Percentiles rank a stretch among this genome's conserved stretches.
Evolutionary conservation across 2,797 vertebrate genomes (phyloP).

Genomic region (Chaenodraco wilsoni): DNA sequence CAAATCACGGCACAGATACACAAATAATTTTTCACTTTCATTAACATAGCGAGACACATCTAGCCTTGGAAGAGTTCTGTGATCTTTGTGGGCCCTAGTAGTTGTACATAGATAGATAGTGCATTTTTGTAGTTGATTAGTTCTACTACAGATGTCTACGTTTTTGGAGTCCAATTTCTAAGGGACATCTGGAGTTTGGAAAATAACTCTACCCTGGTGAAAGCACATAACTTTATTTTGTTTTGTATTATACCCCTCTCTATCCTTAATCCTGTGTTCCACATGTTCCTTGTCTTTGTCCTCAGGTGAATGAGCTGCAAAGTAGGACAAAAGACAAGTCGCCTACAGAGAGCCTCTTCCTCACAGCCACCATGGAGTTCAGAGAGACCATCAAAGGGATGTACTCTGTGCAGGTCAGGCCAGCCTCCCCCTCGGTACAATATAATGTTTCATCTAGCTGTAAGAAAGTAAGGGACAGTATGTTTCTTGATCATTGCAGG

Average conservation of each 20-base stretch:
- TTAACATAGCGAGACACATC: too few species aligned
- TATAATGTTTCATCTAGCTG: not conserved
- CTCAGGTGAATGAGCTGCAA: conserved; percentile 90
- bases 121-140: not conserved
- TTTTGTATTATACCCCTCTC: not conserved
- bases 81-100: too few species aligned
- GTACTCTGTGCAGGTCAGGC: conserved; percentile 92
- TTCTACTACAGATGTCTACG: not conserved
- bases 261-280: not conserved
- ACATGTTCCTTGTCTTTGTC: conserved; percentile 8
- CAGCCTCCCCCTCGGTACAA: not conserved
- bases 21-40: too few species aligned
- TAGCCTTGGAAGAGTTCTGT: too few species aligned
- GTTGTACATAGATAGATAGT: not conserved
- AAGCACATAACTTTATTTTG: not conserved
- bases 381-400: conserved; percentile 93
- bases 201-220: not conserved
- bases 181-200: conserved; percentile 1
- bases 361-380: conserved; percentile 91
- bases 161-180: not conserved
- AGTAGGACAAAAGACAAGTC: conserved; percentile 86
- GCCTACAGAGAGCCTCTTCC: conserved; percentile 89
- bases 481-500: not conserved
- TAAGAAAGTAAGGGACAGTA: not conserved
- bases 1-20: not conserved